phyloP scores from a whole-genome alignment of 2,888 invertebrate species.

The Parapristionchus giblindavisi region DNA sequence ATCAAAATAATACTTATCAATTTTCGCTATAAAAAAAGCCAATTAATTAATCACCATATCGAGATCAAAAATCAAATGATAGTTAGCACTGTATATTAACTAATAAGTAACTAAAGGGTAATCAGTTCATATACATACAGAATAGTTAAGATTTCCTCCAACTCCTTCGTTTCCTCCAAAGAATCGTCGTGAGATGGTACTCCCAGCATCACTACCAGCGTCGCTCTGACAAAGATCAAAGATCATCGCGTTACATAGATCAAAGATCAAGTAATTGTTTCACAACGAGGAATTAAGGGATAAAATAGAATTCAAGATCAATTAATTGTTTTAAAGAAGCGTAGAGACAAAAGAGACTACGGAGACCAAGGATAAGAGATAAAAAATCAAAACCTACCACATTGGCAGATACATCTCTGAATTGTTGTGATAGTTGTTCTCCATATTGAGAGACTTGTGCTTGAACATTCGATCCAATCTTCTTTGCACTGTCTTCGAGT shows the following conservation, averaged over 20 bases:
- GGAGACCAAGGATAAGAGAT: no score
- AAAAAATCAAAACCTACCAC: slow-evolving; percentile 56
- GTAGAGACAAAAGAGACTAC: no score
- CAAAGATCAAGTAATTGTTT: no score
- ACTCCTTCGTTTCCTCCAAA: slow-evolving; percentile 31
- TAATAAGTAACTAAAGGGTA: background rate
- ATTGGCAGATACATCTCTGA: slow-evolving; percentile 53
- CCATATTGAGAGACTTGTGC: slow-evolving; percentile 56
- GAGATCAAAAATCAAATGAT: background rate
- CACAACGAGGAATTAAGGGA: no score
- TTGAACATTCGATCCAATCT: slow-evolving; percentile 57
- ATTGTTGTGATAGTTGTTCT: slow-evolving; percentile 62
- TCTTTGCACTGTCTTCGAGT: slow-evolving; percentile 67
- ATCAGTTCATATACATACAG: slow-evolving; percentile 34
- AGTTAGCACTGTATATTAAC: background rate
- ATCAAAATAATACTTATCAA: background rate
- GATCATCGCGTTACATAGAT: no score
- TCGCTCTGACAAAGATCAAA: slow-evolving; percentile 54
- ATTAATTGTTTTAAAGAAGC: no score
- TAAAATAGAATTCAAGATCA: no score
- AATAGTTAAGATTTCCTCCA: slow-evolving; percentile 40
- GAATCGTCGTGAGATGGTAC: slow-evolving; percentile 47
- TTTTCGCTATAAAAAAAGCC: background rate
- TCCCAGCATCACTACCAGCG: slow-evolving; percentile 60
- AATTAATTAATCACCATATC: background rate